Conservation (phyloP, 2,113 vertebrate genomes). For the Excalfactoria chinensis region DNA sequence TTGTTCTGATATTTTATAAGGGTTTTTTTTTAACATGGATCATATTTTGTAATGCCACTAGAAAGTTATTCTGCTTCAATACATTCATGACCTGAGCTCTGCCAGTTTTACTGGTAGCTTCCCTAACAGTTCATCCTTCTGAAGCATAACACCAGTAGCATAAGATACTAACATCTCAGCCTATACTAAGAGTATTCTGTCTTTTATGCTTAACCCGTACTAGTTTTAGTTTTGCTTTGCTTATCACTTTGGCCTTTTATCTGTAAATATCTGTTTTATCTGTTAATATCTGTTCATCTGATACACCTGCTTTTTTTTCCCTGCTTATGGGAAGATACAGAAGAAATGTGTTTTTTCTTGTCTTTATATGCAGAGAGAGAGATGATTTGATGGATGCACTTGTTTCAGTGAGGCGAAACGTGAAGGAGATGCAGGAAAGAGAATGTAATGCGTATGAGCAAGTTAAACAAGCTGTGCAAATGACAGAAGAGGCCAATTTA, state of each 20-base stretch:
- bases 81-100: neutral
- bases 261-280: neutral
- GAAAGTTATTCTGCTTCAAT: neutral
- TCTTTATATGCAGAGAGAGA: conserved; percentile 82
- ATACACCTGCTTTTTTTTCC: neutral
- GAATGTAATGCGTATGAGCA: conserved; percentile 88
- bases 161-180: neutral
- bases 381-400: conserved; percentile 89
- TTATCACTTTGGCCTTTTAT: neutral
- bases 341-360: neutral
- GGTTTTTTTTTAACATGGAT: neutral
- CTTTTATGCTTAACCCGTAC: neutral
- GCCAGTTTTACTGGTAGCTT: neutral
- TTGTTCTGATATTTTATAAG: neutral
- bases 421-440: conserved; percentile 84
- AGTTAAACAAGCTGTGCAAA: conserved; percentile 89
- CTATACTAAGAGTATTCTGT: neutral
- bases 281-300: neutral
- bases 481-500: conserved; percentile 91
- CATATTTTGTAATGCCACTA: neutral
- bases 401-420: conserved; percentile 76
- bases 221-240: neutral
- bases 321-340: neutral
- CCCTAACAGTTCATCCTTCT: neutral
- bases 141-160: neutral